Percentiles rank a stretch among this genome's conserved stretches.
phyloP scores from a whole-genome alignment of 35 echinoderm and acorn worm genomes.

The Nesometra sesokonis region DNA sequence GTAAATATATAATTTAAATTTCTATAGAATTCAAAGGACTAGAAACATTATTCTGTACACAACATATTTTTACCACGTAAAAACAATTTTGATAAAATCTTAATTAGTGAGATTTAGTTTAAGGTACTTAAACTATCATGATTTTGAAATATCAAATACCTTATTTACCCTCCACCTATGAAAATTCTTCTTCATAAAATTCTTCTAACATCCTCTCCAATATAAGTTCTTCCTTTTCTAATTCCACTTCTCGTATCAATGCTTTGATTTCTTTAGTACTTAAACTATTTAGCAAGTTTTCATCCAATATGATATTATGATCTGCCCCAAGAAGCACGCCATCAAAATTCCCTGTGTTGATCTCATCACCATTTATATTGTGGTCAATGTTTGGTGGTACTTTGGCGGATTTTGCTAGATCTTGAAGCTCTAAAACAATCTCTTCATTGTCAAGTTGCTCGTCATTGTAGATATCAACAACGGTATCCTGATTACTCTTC shows the following conservation, averaged over 20 bases:
- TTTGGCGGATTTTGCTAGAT: constrained; percentile 26
- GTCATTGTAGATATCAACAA: constrained; percentile 55
- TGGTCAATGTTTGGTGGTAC: constrained; percentile 57
- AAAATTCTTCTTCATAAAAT: neutral
- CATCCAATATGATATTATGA: neutral
- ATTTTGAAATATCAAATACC: too few species aligned
- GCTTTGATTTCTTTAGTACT: neutral
- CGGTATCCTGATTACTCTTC: constrained; percentile 35
- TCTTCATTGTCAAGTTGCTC: constrained; percentile 68
- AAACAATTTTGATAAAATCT: too few species aligned
- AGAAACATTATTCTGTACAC: too few species aligned
- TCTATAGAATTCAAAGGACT: too few species aligned
- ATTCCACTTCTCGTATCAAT: neutral
- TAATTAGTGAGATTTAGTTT: too few species aligned
- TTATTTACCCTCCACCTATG: neutral
- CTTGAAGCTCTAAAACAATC: constrained; percentile 53
- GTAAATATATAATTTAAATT: too few species aligned
- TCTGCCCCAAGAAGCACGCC: neutral
- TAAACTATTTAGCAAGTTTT: neutral
- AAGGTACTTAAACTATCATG: too few species aligned
- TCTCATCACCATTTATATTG: constrained; percentile 39
- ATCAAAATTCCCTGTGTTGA: constrained; percentile 29
- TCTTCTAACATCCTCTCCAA: neutral
- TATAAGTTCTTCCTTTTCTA: neutral
- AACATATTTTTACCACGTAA: too few species aligned